Conservation (phyloP, 2,888 invertebrate genomes). For the Podotricha telesiphe region DNA sequence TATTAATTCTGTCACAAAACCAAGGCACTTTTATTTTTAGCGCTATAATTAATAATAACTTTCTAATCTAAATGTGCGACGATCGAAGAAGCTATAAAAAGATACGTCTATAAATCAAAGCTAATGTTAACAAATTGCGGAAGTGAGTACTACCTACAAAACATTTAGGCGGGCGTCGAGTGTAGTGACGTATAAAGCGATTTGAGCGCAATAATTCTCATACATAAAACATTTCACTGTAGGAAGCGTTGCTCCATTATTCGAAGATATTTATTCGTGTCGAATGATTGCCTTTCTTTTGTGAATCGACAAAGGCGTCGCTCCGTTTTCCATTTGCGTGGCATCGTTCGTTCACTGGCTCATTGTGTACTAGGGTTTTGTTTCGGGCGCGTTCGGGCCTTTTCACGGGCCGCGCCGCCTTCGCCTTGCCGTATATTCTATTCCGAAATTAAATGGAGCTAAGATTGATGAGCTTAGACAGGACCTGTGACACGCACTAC, state of each 20-base stretch:
- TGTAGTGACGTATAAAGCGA: conserved; percentile 54
- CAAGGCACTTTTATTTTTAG: neutral
- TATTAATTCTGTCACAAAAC: neutral
- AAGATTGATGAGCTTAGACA: conserved; percentile 81
- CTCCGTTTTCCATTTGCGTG: conserved; percentile 76
- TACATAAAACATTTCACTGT: conserved; percentile 82
- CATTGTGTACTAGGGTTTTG: conserved; percentile 78
- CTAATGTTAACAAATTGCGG: conserved; percentile 48
- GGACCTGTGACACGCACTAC: conserved; percentile 83
- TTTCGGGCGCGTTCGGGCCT: conserved; percentile 63
- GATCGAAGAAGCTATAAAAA: conserved; percentile 40
- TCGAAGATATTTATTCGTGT: conserved; percentile 83
- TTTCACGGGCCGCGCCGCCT: conserved; percentile 55
- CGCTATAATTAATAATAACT: conserved; percentile 26
- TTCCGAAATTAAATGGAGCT: conserved; percentile 76
- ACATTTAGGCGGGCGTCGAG: conserved; percentile 45
- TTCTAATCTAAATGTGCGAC: conserved; percentile 35
- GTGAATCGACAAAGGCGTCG: conserved; percentile 78
- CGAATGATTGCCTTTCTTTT: conserved; percentile 83
- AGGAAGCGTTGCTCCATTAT: conserved; percentile 75
- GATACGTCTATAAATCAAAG: conserved; percentile 43
- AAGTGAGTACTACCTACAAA: conserved; percentile 43
- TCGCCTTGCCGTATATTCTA: conserved; percentile 57
- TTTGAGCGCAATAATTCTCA: conserved; percentile 75
- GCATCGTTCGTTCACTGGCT: conserved; percentile 53